Evolutionary conservation across 2,797 vertebrate genomes (phyloP).

Genomic region (Nyctalus aviator): DNA sequence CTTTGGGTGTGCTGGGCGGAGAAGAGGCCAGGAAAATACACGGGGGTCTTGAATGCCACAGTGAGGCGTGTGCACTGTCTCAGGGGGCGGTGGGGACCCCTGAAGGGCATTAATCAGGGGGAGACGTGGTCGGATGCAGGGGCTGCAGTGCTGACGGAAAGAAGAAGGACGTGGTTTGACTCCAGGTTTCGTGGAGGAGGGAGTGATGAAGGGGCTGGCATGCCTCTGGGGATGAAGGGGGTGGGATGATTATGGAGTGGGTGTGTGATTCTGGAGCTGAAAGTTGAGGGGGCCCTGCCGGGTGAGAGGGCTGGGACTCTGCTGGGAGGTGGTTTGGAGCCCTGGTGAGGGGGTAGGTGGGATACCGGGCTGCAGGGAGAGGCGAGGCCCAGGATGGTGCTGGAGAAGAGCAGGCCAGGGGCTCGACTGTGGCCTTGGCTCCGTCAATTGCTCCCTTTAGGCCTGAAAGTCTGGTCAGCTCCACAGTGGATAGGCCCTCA

Average conservation of each 20-base stretch:
- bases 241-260: background rate
- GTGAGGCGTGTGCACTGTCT: background rate
- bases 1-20: background rate
- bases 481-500: background rate
- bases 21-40: background rate
- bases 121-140: background rate
- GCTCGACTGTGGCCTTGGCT: fast-evolving
- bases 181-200: background rate
- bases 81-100: background rate
- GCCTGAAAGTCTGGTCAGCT: background rate
- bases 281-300: background rate
- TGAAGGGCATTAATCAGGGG: background rate
- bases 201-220: background rate
- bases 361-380: background rate
- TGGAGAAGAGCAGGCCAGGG: background rate
- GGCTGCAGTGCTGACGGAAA: fast-evolving
- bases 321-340: background rate
- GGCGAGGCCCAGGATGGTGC: background rate
- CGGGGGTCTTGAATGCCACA: background rate
- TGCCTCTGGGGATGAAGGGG: background rate
- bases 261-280: background rate
- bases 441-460: background rate
- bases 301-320: background rate
- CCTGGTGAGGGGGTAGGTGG: background rate
- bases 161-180: background rate